Percentiles rank a stretch among this genome's conserved stretches.
Evolutionary conservation across 2,888 invertebrate genomes (phyloP).

Genomic region (Tetanocera ferruginea): DNA sequence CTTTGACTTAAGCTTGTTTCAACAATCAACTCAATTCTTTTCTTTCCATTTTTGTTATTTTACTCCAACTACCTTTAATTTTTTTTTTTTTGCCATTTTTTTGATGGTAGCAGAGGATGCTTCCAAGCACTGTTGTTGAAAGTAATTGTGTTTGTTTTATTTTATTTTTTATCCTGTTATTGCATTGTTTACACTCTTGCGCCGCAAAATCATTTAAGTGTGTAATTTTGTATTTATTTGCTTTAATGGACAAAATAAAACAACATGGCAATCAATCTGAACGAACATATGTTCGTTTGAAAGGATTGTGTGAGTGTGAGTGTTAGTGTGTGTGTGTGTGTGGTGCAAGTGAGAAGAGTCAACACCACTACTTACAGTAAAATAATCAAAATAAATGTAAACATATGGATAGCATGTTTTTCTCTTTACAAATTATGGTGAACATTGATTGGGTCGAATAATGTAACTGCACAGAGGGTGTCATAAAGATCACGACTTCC

Average conservation of each 20-base stretch:
- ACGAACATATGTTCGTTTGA: background rate
- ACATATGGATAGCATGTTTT: conserved; percentile 47
- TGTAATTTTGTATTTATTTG: conserved; percentile 69
- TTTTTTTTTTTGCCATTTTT: background rate
- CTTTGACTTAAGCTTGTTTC: conserved; percentile 12
- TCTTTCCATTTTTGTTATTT: conserved; percentile 2
- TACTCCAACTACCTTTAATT: background rate
- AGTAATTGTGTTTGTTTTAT: background rate
- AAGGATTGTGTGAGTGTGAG: background rate
- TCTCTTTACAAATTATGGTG: conserved; percentile 7
- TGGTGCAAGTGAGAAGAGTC: conserved; percentile 44
- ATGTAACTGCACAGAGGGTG: too few species aligned
- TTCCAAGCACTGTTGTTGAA: background rate
- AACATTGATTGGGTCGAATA: background rate
- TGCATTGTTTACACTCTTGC: conserved; percentile 7
- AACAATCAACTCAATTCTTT: conserved; percentile 19
- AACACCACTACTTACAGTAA: background rate
- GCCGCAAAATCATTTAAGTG: conserved; percentile 56
- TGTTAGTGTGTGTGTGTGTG: conserved; percentile 21
- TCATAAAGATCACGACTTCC: too few species aligned
- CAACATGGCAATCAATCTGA: conserved; percentile 22
- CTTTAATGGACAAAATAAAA: conserved; percentile 67
- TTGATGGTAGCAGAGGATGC: background rate
- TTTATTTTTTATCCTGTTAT: background rate
- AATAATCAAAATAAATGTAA: conserved; percentile 43